Conservation (phyloP, 2,797 vertebrate genomes). For the Silurus lanzhouensis region DNA sequence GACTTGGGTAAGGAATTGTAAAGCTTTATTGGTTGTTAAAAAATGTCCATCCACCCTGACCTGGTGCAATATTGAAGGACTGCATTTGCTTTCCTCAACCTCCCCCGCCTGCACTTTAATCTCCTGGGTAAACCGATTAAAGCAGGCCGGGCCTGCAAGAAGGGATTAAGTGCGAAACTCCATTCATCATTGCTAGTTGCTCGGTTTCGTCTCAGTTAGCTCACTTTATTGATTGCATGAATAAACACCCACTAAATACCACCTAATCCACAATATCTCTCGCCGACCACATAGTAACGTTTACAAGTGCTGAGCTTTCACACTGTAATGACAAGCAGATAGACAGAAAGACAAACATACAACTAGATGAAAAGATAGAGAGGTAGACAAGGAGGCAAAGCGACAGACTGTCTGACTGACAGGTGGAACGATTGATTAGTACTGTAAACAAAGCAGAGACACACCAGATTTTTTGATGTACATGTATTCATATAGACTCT, state of each 20-base stretch:
- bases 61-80: constrained; percentile 19
- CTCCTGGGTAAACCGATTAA: constrained; percentile 58
- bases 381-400: background rate
- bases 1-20: background rate
- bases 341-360: background rate
- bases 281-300: constrained; percentile 1
- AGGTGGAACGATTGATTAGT: background rate
- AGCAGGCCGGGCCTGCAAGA: constrained; percentile 43
- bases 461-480: background rate
- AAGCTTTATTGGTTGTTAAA: constrained; percentile 2
- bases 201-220: constrained; percentile 26
- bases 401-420: background rate
- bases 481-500: background rate
- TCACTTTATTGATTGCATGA: constrained; percentile 26
- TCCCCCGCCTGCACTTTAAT: constrained; percentile 53
- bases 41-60: constrained; percentile 8
- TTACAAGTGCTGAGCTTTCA: background rate
- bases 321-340: background rate
- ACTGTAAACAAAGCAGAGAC: background rate
- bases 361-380: background rate
- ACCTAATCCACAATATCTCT: constrained; percentile 17
- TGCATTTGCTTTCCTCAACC: constrained; percentile 46
- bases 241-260: constrained; percentile 24
- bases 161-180: constrained; percentile 44
- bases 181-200: constrained; percentile 38